These are phyloP conservation scores for Drosophila melanica DNA, from an alignment of 1,140 invertebrate genomes.

Conservation along the genomic window DNA sequence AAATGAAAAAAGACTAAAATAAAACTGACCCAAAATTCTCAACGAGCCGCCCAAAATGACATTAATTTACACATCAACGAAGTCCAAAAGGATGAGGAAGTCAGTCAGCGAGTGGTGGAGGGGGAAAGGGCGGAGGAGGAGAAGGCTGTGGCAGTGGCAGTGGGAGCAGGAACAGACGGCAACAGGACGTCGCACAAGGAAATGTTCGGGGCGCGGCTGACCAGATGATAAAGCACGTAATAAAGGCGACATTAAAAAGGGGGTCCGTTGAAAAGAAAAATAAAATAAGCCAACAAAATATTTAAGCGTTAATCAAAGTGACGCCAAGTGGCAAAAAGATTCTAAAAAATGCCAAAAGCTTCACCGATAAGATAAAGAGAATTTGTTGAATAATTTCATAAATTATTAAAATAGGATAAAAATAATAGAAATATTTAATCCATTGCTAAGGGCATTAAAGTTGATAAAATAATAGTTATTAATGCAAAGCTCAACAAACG, in stretches of 20 bases:
- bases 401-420: too few species aligned
- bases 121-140: too few species aligned
- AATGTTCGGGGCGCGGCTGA: slow-evolving; percentile 30
- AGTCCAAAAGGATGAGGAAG: slow-evolving; percentile 49
- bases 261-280: slow-evolving; percentile 4
- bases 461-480: too few species aligned
- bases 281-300: slow-evolving; percentile 52
- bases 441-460: too few species aligned
- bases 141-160: neutral
- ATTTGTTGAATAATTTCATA: neutral
- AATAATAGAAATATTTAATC: too few species aligned
- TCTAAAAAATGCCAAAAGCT: slow-evolving; percentile 17
- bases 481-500: too few species aligned
- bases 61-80: slow-evolving; percentile 82
- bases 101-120: neutral
- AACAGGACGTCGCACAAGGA: slow-evolving; percentile 65
- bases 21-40: slow-evolving; percentile 65
- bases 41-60: slow-evolving; percentile 71
- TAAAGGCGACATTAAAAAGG: slow-evolving; percentile 69
- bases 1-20: slow-evolving; percentile 45
- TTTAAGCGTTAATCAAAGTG: slow-evolving; percentile 53
- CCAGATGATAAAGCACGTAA: slow-evolving; percentile 70
- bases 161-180: slow-evolving; percentile 18
- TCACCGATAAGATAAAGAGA: neutral
- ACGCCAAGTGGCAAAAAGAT: slow-evolving; percentile 16